Evolutionary conservation across 2,888 invertebrate genomes (phyloP), one percentile per base, ranked within the genome.

Genomic region (Synanthedon vespiformis): DNA sequence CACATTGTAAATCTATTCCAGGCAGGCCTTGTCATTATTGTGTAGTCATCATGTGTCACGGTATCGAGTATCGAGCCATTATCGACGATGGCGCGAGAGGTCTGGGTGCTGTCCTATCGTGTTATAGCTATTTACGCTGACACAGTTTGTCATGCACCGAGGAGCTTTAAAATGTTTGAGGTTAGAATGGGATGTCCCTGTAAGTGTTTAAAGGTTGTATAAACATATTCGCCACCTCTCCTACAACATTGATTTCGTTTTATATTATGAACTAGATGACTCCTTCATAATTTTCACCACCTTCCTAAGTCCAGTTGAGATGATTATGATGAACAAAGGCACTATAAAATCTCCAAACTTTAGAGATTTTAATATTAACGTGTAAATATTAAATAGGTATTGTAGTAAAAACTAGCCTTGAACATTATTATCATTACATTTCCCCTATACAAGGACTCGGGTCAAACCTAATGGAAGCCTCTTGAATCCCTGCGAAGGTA

Each of bases 391-490:
- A 41, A 41, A 10, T 34, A 10, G 34, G 10, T 34, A 34, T 34
- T 34, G 34, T 34, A 10, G 10, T 34, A 10, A 34, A 34, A 34
- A 34, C 34, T 10, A 34, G 10, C 34, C 34, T 34, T 34, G 34
- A 65, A 64, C n/a, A n/a, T n/a, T n/a, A n/a, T n/a, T 56, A 57
- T 57, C 63, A 66, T 74, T 68, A 70, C 66, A 70, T 70, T 68
- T 68, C 59, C 64, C 54, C 59, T 8, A 18, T 48, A 22, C 48
- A 18, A 12, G 16, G 56, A 57, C 56, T 51, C 54, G 61, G 62
- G 60, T 59, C 60, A 55, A 55, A 58, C 58, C 61, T 70, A 72
- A 72, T 67, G 59, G 70, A 68, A 66, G 65, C 61, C 69, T 65
- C 64, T 71, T 62, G 62, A 65, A 59, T 60, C 58, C 62, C 63